These are phyloP conservation scores for Typhlomys cinereus DNA, from an alignment of 2,113 vertebrate species.

Conservation along the genomic window DNA sequence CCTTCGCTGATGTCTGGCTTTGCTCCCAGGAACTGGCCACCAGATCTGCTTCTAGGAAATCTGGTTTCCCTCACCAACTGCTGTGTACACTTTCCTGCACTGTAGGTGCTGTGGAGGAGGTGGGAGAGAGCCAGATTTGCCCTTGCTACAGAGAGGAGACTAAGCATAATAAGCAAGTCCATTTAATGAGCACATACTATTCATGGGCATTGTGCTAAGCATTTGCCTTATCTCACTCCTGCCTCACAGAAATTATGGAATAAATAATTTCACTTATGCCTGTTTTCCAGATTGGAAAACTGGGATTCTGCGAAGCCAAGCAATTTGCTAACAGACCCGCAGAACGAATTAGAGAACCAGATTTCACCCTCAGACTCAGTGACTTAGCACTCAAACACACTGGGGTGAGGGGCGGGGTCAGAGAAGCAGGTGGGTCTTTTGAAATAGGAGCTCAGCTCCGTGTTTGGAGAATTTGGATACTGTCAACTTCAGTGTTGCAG, in stretches of 20 bases:
- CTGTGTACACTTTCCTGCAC: background rate
- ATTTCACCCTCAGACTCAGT: background rate
- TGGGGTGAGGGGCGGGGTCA: background rate
- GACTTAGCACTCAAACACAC: background rate
- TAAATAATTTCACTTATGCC: background rate
- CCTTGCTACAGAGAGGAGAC: background rate
- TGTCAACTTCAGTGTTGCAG: background rate
- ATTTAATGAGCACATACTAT: background rate
- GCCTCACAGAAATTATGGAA: background rate
- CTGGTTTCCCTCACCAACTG: background rate
- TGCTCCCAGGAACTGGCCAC: background rate
- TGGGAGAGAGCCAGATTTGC: accelerated
- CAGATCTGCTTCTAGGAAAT: background rate
- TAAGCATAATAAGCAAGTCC: background rate
- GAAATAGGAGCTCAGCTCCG: background rate
- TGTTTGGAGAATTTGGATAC: conserved; percentile 3
- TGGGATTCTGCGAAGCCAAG: conserved; percentile 19
- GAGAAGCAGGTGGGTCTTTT: background rate
- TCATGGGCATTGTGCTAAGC: background rate
- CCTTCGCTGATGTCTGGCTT: background rate
- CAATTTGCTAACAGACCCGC: background rate
- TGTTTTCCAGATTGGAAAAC: conserved; percentile 13
- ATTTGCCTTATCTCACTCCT: background rate
- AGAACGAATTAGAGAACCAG: background rate
- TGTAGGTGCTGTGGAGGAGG: background rate